phyloP scores from a whole-genome alignment of 2,113 vertebrate genomes.

The Platysternon megacephalum region DNA sequence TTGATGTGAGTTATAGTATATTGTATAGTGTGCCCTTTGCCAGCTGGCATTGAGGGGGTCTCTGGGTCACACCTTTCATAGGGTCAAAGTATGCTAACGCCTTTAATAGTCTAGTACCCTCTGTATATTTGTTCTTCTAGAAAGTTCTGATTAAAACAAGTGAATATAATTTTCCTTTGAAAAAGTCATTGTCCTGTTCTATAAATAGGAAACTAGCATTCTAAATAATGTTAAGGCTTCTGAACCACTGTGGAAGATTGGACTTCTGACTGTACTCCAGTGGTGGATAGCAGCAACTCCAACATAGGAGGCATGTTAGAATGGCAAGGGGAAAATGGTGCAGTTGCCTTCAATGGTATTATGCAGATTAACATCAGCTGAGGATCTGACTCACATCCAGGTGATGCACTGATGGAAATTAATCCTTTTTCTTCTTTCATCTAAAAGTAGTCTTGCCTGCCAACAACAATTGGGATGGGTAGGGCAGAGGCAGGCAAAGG shows the following conservation, averaged over 20 bases:
- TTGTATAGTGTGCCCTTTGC: neutral
- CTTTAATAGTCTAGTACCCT: slow-evolving; percentile 10
- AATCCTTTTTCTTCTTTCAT: neutral
- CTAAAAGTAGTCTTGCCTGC: neutral
- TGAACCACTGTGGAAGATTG: neutral
- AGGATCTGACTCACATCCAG: neutral
- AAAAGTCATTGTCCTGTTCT: neutral
- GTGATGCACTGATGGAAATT: neutral
- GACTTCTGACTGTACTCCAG: neutral
- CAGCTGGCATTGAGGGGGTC: neutral
- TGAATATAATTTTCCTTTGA: neutral
- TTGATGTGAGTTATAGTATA: neutral
- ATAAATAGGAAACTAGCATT: neutral
- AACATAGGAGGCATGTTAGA: neutral
- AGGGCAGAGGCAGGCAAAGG: neutral
- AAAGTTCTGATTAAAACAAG: slow-evolving; percentile 22
- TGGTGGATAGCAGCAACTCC: neutral
- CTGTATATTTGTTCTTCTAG: neutral
- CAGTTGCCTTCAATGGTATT: neutral
- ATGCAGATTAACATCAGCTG: neutral
- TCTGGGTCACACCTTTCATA: neutral
- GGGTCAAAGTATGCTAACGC: neutral
- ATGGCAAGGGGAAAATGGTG: neutral
- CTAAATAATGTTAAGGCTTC: rapidly evolving
- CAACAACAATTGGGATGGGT: neutral